Percentiles rank a stretch among this genome's conserved stretches.
Conservation (phyloP, 2,888 invertebrate genomes). For the Apodemia hepburni region DNA sequence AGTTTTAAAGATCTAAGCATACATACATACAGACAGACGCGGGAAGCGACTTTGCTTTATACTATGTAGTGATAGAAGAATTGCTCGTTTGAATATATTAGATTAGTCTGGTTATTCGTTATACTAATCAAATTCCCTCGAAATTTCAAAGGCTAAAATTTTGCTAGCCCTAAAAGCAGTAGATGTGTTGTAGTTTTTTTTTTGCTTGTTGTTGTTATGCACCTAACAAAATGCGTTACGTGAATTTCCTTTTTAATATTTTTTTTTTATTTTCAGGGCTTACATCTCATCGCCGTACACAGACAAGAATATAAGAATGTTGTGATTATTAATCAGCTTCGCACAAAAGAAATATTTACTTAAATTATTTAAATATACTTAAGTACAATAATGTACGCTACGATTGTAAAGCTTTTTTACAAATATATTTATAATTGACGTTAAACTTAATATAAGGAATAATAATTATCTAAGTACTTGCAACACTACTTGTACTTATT, state of each 20-base stretch:
- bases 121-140: too few relatives aligned
- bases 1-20: too few relatives aligned
- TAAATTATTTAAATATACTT: constrained; percentile 47
- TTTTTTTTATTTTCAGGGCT: constrained; percentile 69
- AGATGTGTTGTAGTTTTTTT: neutral
- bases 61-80: too few relatives aligned
- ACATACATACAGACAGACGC: too few relatives aligned
- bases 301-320: constrained; percentile 83
- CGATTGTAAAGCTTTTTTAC: constrained; percentile 68
- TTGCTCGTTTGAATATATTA: too few relatives aligned
- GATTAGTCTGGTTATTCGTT: too few relatives aligned
- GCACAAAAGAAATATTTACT: constrained; percentile 49
- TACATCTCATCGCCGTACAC: constrained; percentile 84
- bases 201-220: constrained; percentile 19
- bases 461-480: constrained; percentile 13
- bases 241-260: constrained; percentile 19
- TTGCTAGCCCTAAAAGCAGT: neutral
- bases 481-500: constrained; percentile 14
- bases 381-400: constrained; percentile 64
- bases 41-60: too few relatives aligned
- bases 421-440: constrained; percentile 34
- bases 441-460: constrained; percentile 14
- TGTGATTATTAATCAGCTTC: constrained; percentile 63
- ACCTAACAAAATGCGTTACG: neutral
- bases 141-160: too few relatives aligned